phyloP scores from a whole-genome alignment of 1,140 invertebrate genomes.

The Drosophila kepulauana region DNA sequence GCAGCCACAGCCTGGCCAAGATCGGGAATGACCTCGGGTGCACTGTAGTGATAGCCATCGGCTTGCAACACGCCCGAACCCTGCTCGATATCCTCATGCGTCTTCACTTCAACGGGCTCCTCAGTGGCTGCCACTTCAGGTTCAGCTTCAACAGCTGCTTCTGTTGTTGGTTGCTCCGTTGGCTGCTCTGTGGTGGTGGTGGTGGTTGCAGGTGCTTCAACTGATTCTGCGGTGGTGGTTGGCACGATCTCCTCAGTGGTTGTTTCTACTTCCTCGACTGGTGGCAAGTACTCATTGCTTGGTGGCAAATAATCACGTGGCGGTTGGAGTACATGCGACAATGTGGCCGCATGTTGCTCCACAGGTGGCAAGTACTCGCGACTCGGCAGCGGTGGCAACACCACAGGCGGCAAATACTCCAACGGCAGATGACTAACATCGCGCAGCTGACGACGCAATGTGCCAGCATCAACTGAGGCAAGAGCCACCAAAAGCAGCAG shows the following conservation, averaged over 20 bases:
- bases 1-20: slow-evolving; percentile 29
- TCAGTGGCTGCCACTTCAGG: slow-evolving; percentile 49
- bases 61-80: slow-evolving; percentile 48
- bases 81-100: slow-evolving; percentile 49
- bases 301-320: slow-evolving; percentile 71
- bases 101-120: slow-evolving; percentile 39
- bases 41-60: slow-evolving; percentile 69
- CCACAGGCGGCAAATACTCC: slow-evolving; percentile 71
- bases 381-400: slow-evolving; percentile 66
- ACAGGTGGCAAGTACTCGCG: slow-evolving; percentile 72
- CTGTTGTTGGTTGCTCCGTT: slow-evolving; percentile 16
- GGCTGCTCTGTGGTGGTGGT: slow-evolving; percentile 40
- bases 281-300: slow-evolving; percentile 53
- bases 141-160: slow-evolving; percentile 5
- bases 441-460: slow-evolving; percentile 36
- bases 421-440: slow-evolving; percentile 70
- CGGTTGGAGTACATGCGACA: slow-evolving; percentile 60
- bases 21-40: slow-evolving; percentile 57
- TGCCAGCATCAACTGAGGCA: slow-evolving; percentile 14
- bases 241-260: slow-evolving; percentile 16
- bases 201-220: neutral
- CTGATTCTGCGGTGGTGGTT: slow-evolving; percentile 42
- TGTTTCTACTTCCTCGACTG: slow-evolving; percentile 30
- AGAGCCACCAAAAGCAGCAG: slow-evolving; percentile 36
- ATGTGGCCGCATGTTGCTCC: slow-evolving; percentile 62